phyloP scores from a whole-genome alignment of 2,888 invertebrate genomes.

The Meandrusa payeni region DNA sequence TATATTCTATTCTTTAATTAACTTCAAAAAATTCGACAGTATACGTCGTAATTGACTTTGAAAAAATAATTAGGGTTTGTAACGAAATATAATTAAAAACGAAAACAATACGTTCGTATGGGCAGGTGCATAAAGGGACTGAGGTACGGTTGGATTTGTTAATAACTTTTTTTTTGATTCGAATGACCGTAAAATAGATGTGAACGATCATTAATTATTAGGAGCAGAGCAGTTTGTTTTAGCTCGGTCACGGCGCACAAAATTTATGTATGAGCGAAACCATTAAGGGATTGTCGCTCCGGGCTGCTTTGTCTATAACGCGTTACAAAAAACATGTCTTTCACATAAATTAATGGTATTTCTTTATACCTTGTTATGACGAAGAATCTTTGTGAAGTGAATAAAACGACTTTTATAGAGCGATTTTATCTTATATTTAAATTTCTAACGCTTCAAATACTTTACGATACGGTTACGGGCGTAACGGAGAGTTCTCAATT shows the following conservation, averaged over 20 bases:
- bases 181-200: conserved; percentile 72
- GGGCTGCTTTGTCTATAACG: conserved; percentile 40
- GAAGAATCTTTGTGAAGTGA: no score
- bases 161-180: conserved; percentile 54
- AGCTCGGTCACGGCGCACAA: conserved; percentile 63
- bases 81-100: no score
- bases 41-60: no score
- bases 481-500: no score
- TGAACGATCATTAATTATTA: conserved; percentile 73
- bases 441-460: no score
- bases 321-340: conserved; percentile 11
- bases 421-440: no score
- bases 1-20: no score
- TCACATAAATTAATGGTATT: conserved; percentile 13
- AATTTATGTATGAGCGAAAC: conserved; percentile 71
- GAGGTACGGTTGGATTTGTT: conserved; percentile 56
- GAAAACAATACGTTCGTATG: conserved; percentile 23
- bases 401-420: no score
- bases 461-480: no score
- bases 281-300: conserved; percentile 71
- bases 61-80: background rate
- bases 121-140: conserved; percentile 57
- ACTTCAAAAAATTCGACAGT: no score
- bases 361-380: background rate
- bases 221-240: conserved; percentile 69